Evolutionary conservation across 2,113 vertebrate species (phyloP).

Genomic region (Corythornis cristatus): DNA sequence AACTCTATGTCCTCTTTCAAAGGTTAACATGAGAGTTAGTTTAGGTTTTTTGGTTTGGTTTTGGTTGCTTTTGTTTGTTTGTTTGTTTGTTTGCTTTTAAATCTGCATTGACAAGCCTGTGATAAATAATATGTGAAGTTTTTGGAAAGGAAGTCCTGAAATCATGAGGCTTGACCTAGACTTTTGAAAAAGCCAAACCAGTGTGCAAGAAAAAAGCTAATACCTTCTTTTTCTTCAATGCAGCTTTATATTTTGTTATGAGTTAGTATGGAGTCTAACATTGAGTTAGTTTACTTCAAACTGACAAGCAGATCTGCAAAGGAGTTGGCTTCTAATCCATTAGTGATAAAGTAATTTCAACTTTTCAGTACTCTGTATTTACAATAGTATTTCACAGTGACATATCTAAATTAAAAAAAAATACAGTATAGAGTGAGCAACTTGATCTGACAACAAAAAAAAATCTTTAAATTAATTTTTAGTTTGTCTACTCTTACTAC

Average conservation of each 20-base stretch:
- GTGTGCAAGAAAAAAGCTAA: background rate
- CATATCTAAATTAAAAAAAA: constrained; percentile 35
- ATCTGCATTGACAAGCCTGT: background rate
- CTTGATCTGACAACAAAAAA: constrained; percentile 39
- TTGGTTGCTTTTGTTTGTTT: background rate
- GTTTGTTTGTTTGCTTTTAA: background rate
- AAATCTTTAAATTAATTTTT: constrained; percentile 66
- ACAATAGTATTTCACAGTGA: constrained; percentile 25
- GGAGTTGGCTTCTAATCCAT: background rate
- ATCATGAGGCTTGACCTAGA: background rate
- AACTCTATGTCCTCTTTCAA: background rate
- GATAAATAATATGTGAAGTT: background rate
- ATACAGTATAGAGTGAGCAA: constrained; percentile 12
- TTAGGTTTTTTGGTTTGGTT: background rate
- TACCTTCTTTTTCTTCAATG: background rate
- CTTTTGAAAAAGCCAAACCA: background rate
- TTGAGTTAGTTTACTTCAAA: background rate
- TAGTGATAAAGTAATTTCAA: constrained; percentile 6
- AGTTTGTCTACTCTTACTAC: constrained; percentile 60
- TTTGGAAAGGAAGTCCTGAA: background rate
- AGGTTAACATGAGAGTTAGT: background rate
- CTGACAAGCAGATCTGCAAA: background rate
- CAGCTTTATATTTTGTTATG: background rate
- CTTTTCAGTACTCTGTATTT: constrained; percentile 44
- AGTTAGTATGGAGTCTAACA: background rate